Evolutionary conservation across 1,140 invertebrate genomes (phyloP), one percentile per base, ranked within the genome.

Genomic region (Plectrocnemia conspersa): DNA sequence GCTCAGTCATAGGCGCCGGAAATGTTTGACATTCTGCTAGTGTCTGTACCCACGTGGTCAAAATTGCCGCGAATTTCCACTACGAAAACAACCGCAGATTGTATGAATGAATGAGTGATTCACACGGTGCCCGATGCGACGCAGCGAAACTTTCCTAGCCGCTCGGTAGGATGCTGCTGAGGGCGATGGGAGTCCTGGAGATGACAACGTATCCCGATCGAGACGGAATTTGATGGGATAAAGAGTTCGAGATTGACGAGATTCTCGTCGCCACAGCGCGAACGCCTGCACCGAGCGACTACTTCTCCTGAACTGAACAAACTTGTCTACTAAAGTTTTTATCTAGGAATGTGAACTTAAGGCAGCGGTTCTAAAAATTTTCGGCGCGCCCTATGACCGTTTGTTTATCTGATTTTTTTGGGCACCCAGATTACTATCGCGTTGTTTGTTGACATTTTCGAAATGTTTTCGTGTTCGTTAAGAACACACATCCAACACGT

Each of bases 291-390:
- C 54, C 23, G 35, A 24, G 21, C 27, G 32, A 29, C 44, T 45
- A 47, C 54, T 50, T 36, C 52, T 56, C 54, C 27, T 54, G 15
- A 47, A 61, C 59, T 61, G 56, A 61, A 58, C 59, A 54, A 57
- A 61, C 55, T 57, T 54, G 59, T 55, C 55, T 48, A 50, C 58
- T 44, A 61, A 61, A 61, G 22, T 45, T 57, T 61, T 61, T 61
- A 61, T 61, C 59, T 61, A 61, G 59, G 59, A 61, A 61, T 61
- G 59, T 52, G 55, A 45, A 48, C 46, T 53, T 61, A 58, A 9
- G 29, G 29, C 59, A 50, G 46, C 27, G 54, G 15, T 52, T 55
- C 52, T 25, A 10, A 22, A 59, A 55, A 50, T 11, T 15, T 21
- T 33, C 32, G 50, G 36, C 48, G 41, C 9, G 24, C 42, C 22